Base-by-base conservation (phyloP, 1,140 invertebrate species). In the Eriocheir sinensis region DNA sequence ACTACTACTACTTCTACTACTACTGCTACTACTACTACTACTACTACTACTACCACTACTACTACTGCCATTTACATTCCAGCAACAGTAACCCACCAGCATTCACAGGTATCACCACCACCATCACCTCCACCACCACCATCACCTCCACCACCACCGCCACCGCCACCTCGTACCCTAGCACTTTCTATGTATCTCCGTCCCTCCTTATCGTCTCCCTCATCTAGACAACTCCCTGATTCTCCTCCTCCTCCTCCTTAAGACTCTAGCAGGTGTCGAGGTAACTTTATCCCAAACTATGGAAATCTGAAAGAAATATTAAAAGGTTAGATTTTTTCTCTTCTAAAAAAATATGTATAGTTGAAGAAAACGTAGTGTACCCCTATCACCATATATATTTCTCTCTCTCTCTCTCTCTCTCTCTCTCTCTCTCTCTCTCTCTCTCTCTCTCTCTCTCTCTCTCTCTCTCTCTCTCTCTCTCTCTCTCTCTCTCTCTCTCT, bases 381-480 rank as follows among this genome's bases (percentile, higher is more conserved):
- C 17, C 34, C 32, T 41, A 30, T 38, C 81, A 36, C 34, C 30
- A 17, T 38, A 30, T 85, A 12, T 85, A 12, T 41, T 34, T 38
- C 81, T 85, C 81, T 85, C 81, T 85, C 81, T 85, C 81, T 85
- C 81, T 85, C 81, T 85, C 81, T 85, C 81, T 85, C 81, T 85
- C 81, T 85, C 81, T 85, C 81, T 85, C 81, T 85, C 81, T 85
- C 81, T 85, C 81, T 85, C 81, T 85, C 81, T 85, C 81, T 85
- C 81, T 85, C 81, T 85, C 81, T 85, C 81, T 85, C 81, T 38
- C 81, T 38, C 81, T 38, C 81, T 38, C 81, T 38, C 81, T 38
- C 81, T 38, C 81, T 38, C 81, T 38, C 81, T 38, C 81, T 36
- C 80, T 32, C 80, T 32, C 80, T 81, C 80, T 32, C 80, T 32